Percentiles rank a stretch among this genome's conserved stretches.
Evolutionary conservation across 2,888 invertebrate species (phyloP).

Genomic region (Micoletzkya japonica): DNA sequence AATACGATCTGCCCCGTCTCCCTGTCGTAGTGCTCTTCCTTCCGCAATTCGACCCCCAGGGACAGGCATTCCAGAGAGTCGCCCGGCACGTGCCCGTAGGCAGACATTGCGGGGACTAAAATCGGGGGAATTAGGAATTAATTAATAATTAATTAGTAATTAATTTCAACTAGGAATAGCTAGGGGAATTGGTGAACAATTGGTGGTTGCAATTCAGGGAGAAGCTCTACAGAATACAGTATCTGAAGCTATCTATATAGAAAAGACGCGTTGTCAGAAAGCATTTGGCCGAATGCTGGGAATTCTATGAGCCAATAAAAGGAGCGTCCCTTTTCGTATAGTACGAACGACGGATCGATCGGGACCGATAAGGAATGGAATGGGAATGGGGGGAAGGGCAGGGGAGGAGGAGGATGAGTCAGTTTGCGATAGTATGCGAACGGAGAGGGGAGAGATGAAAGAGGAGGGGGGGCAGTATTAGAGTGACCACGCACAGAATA

Average conservation of each 20-base stretch:
- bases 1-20: conserved; percentile 4
- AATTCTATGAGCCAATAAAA: too few species aligned
- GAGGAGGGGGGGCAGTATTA: not conserved
- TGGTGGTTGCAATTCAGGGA: too few species aligned
- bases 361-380: not conserved
- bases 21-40: conserved; percentile 37
- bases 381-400: not conserved
- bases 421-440: too few species aligned
- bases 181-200: too few species aligned
- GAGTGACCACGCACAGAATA: too few species aligned
- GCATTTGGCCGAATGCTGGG: not conserved
- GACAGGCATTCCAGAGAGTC: conserved; percentile 54
- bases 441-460: not conserved
- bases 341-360: not conserved
- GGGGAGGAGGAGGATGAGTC: not conserved
- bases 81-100: conserved; percentile 54
- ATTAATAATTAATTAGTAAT: too few species aligned
- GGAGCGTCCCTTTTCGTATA: not conserved
- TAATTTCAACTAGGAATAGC: too few species aligned
- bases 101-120: conserved; percentile 36
- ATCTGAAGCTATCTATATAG: not conserved
- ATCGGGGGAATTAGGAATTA: not conserved
- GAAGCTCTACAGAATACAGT: not conserved
- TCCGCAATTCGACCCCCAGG: conserved; percentile 50
- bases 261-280: not conserved